Conservation (phyloP, 1,140 invertebrate species). For the Piezodorus guildinii region DNA sequence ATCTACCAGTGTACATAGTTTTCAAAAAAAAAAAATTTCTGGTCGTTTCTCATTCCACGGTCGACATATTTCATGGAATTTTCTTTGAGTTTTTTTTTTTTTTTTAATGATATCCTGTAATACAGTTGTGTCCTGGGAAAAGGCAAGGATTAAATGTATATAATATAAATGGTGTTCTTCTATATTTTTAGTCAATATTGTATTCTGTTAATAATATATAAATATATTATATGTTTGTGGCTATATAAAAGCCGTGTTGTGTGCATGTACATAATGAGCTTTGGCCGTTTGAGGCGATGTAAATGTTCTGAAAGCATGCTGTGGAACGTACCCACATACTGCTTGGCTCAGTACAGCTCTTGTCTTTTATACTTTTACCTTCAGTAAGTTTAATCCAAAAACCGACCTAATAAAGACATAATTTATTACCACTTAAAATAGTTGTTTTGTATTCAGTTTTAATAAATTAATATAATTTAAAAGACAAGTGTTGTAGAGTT, state of each 20-base stretch:
- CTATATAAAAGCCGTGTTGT: conserved; percentile 10
- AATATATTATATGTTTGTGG: conserved; percentile 8
- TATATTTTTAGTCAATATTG: conserved; percentile 16
- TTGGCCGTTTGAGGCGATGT: conserved; percentile 12
- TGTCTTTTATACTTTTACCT: conserved; percentile 1
- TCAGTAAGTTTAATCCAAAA: background rate
- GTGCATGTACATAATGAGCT: conserved; percentile 21
- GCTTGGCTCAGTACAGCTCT: conserved; percentile 4
- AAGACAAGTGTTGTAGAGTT: conserved; percentile 6
- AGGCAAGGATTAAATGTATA: conserved; percentile 5
- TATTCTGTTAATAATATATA: conserved; percentile 14
- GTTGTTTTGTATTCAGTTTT: background rate
- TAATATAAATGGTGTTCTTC: conserved; percentile 8
- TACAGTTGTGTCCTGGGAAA: conserved; percentile 15
- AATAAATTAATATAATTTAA: background rate
- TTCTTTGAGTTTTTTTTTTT: background rate
- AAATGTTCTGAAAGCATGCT: conserved; percentile 14
- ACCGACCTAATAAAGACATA: background rate
- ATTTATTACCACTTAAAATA: background rate
- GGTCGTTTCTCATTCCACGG: conserved; percentile 9
- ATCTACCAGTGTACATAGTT: conserved; percentile 24
- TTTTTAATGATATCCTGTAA: background rate
- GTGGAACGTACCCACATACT: conserved; percentile 14
- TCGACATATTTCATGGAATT: background rate
- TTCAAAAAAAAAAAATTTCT: conserved; percentile 11